Evolutionary conservation across 2,113 vertebrate genomes (phyloP).

Genomic region (Talpa occidentalis): DNA sequence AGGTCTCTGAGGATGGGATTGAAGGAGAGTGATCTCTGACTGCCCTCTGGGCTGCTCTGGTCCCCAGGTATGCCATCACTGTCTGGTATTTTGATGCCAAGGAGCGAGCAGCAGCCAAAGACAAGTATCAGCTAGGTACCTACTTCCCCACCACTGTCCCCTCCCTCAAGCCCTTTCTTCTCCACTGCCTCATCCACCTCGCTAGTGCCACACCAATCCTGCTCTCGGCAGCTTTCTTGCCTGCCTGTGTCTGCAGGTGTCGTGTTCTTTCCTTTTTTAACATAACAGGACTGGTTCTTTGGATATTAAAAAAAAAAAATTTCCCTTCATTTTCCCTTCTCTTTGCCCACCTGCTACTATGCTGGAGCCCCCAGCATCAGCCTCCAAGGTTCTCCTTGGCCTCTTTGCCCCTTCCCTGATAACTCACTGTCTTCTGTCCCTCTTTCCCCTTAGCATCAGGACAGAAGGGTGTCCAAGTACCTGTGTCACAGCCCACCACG

Average conservation of each 20-base stretch:
- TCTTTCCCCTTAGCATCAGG: constrained; percentile 85
- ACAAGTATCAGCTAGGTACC: constrained; percentile 92
- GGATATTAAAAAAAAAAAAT: not conserved
- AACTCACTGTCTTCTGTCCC: not conserved
- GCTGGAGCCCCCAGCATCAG: not conserved
- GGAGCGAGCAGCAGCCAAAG: constrained; percentile 93
- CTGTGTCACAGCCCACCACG: constrained; percentile 86
- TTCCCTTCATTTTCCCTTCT: not conserved
- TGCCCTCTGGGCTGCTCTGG: not conserved
- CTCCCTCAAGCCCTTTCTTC: not conserved
- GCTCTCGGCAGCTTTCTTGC: not conserved
- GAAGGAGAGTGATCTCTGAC: not conserved
- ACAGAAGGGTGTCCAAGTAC: constrained; percentile 91
- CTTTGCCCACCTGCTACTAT: not conserved
- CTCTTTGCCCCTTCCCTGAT: not conserved
- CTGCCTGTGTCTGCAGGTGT: not conserved
- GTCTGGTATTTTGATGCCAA: constrained; percentile 98
- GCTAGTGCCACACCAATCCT: not conserved
- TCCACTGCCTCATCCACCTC: not conserved
- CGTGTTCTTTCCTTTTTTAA: too few species aligned
- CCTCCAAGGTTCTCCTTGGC: not conserved
- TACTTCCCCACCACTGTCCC: not conserved
- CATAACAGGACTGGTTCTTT: not conserved
- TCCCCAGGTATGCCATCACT: constrained; percentile 93
- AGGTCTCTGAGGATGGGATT: not conserved